Percentiles rank a stretch among this genome's conserved stretches.
Conservation (phyloP, 2,797 vertebrate species). For the Gallinago solitaria region DNA sequence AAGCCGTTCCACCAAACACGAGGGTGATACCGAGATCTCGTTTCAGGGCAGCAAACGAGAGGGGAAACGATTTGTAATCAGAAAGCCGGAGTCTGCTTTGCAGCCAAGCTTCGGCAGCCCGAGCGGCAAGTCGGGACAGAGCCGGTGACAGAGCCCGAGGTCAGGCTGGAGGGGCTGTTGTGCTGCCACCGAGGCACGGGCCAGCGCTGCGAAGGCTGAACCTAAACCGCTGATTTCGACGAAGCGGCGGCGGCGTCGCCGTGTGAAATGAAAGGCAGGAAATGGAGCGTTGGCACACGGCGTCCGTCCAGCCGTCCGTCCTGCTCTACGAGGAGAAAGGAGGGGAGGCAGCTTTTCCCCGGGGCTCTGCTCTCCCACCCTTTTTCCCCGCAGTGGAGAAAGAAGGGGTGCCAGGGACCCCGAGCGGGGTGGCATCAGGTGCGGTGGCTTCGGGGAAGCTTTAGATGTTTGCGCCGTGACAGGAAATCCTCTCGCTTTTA, state of each 20-base stretch:
- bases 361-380: neutral
- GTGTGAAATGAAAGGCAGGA: slow-evolving; percentile 14
- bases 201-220: neutral
- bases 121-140: slow-evolving; percentile 23
- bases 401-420: neutral
- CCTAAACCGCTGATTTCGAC: fast-evolving
- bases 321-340: neutral
- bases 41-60: slow-evolving; percentile 67
- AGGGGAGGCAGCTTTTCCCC: neutral
- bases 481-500: slow-evolving; percentile 66
- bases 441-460: slow-evolving; percentile 9
- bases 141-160: neutral
- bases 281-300: neutral
- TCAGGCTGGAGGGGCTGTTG: neutral
- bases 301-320: neutral
- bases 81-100: slow-evolving; percentile 51
- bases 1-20: slow-evolving; percentile 58
- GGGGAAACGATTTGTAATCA: slow-evolving; percentile 68
- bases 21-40: slow-evolving; percentile 55
- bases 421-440: slow-evolving; percentile 8
- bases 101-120: slow-evolving; percentile 30
- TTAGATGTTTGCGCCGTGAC: slow-evolving; percentile 40
- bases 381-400: neutral
- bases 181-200: neutral
- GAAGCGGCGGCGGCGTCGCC: neutral